Base-by-base conservation (phyloP, 2,888 invertebrate genomes). In the Microplitis deprimator region DNA sequence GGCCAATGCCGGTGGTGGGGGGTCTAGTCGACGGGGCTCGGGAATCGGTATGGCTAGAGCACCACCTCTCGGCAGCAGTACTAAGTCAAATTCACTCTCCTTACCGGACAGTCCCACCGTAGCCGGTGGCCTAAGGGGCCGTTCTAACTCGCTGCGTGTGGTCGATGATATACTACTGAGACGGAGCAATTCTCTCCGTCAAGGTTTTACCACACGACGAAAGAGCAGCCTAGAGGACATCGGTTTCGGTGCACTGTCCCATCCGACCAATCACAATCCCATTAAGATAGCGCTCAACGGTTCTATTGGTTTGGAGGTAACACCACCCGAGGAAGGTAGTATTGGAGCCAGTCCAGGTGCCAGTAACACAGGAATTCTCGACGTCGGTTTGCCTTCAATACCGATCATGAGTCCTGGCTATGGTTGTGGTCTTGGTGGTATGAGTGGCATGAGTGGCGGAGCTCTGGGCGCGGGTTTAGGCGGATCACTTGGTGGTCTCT, bases 31-130 rank as follows among this genome's bases (percentile, higher is more conserved):
- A 80, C 92, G 95, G 77, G 94, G 95, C 80, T 95, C 94, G 76
- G 93, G 93, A 78, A 92, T 94, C 81, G 93, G 94, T 71, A 90
- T 92, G 86, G 92, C 93, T 85, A 92, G 95, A 85, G 94, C 96
- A 76, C 96, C 96, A 80, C 96, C 96, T 72, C 92, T 96, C 80
- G 93, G 93, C 82, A 93, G 93, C 82, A 94, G 94, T 82, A 95
- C 96, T 82, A 97, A 97, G 91, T 95, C 96, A 75, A 97, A 97
- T 91, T 96, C 96, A 76, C 92, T 97, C 83, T 96, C 96, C 77
- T 91, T 97, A 84, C 97, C 97, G 72, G 96, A 97, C 90, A 96
- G 96, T 89, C 96, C 96, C 73, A 96, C 96, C 78, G 94, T 96
- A 82, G 92, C 94, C 81, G 95, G 95, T 61, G 94, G 94, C 85